These are phyloP conservation scores for Acleris emargana DNA, from an alignment of 2,888 invertebrate species.

Conservation along the genomic window DNA sequence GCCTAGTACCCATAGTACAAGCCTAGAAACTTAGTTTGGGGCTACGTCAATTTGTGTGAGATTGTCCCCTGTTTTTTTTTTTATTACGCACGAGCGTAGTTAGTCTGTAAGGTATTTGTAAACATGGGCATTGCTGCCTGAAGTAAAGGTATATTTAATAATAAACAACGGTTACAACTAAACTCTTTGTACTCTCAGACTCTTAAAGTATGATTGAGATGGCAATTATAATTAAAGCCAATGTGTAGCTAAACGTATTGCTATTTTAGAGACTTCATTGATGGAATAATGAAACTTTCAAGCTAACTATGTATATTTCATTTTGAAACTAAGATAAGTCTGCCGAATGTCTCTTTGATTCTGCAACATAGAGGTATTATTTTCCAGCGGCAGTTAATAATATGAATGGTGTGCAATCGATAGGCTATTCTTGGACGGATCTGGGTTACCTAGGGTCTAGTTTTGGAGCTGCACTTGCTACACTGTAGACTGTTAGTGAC, in stretches of 20 bases:
- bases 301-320: background rate
- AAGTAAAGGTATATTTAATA: too few species aligned
- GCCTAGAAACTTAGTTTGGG: too few species aligned
- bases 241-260: conserved; percentile 8
- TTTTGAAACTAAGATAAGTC: background rate
- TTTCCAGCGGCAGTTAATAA: conserved; percentile 21
- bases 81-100: too few species aligned
- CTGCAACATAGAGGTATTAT: conserved; percentile 10
- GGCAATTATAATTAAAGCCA: conserved; percentile 5
- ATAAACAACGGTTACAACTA: background rate
- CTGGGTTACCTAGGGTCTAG: conserved; percentile 29
- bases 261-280: conserved; percentile 15
- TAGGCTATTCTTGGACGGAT: conserved; percentile 19
- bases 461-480: conserved; percentile 34
- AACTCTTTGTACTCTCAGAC: background rate
- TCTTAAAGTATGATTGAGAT: conserved; percentile 6
- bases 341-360: background rate
- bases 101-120: too few species aligned
- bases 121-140: too few species aligned
- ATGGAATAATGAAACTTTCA: background rate
- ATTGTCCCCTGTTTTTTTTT: too few species aligned
- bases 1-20: too few species aligned
- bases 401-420: conserved; percentile 23
- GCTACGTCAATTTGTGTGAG: too few species aligned
- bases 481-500: conserved; percentile 14